Conservation (phyloP, 2,888 invertebrate genomes). For the Cerastis rubricosa region DNA sequence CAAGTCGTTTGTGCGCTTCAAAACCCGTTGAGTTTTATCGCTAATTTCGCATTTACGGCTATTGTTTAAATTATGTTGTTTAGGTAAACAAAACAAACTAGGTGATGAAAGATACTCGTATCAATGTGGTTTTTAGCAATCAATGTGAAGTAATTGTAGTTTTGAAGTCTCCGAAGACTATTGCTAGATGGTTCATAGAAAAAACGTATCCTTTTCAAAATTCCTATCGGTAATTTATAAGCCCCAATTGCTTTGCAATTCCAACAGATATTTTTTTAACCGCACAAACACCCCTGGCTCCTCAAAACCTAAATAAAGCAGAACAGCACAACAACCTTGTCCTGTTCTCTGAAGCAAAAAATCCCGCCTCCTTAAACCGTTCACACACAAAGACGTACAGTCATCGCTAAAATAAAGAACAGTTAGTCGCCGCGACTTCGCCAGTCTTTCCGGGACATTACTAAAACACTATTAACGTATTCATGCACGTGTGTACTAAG, state of each 20-base stretch:
- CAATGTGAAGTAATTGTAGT: neutral
- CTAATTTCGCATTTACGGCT: conserved; percentile 46
- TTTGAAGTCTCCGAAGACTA: neutral
- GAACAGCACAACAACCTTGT: conserved; percentile 15
- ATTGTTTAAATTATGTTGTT: conserved; percentile 44
- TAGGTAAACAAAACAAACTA: conserved; percentile 28
- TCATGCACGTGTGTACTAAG: conserved; percentile 49
- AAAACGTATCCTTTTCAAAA: neutral
- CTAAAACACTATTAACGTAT: conserved; percentile 56
- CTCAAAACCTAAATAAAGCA: conserved; percentile 18
- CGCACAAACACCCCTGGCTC: neutral
- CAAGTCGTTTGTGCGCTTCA: conserved; percentile 21
- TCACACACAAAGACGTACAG: conserved; percentile 42
- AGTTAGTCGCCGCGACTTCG: conserved; percentile 39
- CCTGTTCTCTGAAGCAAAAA: conserved; percentile 10
- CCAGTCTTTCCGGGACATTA: conserved; percentile 50
- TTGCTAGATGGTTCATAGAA: neutral
- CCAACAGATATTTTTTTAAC: neutral
- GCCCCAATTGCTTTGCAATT: neutral
- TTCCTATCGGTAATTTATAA: neutral
- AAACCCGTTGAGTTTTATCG: conserved; percentile 54
- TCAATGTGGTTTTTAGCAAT: neutral
- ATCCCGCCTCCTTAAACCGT: conserved; percentile 14
- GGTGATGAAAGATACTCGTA: neutral
- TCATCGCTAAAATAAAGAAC: conserved; percentile 59